A percentile compares a stretch with the other conserved stretches of the same genome.
phyloP scores from a whole-genome alignment of 2,797 vertebrate genomes.

The Lithobates pipiens region DNA sequence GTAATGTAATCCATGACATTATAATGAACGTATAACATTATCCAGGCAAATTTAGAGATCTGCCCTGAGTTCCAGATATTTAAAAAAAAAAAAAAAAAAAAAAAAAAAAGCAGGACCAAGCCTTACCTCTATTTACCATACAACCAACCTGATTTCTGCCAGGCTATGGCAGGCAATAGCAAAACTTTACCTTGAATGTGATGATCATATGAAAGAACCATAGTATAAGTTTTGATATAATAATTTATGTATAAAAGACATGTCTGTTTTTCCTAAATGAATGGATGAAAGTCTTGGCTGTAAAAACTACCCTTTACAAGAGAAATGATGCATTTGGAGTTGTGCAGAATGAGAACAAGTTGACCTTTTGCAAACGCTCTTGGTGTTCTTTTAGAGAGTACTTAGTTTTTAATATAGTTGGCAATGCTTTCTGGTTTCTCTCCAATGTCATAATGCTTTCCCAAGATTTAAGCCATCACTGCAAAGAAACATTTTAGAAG shows the following conservation, averaged over 20 bases:
- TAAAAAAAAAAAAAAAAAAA: too few species aligned
- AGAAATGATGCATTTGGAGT: constrained; percentile 40
- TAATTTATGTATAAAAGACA: neutral
- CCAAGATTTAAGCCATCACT: constrained; percentile 48
- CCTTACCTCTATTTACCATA: too few species aligned
- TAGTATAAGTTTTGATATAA: too few species aligned
- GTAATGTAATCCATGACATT: too few species aligned
- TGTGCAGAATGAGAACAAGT: constrained; percentile 50
- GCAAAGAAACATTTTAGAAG: constrained; percentile 3
- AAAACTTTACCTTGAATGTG: too few species aligned
- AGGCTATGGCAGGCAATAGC: too few species aligned
- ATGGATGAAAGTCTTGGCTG: neutral
- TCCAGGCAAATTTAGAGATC: too few species aligned
- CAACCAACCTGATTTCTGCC: too few species aligned
- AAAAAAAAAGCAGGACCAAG: too few species aligned
- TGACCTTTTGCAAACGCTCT: constrained; percentile 57
- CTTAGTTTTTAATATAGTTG: constrained; percentile 55
- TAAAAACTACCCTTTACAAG: constrained; percentile 23
- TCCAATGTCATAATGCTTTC: constrained; percentile 44
- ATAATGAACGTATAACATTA: too few species aligned
- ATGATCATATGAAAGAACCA: too few species aligned
- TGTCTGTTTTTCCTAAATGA: neutral
- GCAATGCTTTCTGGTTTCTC: constrained; percentile 44
- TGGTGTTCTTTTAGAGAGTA: constrained; percentile 58
- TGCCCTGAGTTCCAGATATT: too few species aligned